A percentile compares a stretch with the other conserved stretches of the same genome.
Conservation (phyloP, 2,888 invertebrate genomes). For the Trichopoda pennipes region DNA sequence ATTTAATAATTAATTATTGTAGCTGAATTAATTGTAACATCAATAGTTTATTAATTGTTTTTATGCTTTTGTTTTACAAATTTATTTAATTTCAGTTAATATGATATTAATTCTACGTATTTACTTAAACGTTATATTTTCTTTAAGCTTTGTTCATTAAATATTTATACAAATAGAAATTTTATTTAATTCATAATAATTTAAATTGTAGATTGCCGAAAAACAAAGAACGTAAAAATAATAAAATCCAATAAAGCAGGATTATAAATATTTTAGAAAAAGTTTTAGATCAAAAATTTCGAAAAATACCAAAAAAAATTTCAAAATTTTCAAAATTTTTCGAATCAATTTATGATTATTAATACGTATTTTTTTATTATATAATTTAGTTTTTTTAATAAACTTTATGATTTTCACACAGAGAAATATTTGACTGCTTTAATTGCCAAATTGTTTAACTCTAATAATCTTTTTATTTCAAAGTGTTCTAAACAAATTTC, state of each 20-base stretch:
- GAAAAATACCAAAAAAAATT: conserved; percentile 3
- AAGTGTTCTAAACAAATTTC: too few relatives aligned
- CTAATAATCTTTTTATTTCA: too few relatives aligned
- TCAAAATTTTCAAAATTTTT: not conserved
- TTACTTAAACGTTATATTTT: not conserved
- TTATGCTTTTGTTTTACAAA: conserved; percentile 38
- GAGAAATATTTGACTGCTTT: too few relatives aligned
- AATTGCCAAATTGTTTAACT: too few relatives aligned
- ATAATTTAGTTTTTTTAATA: not conserved
- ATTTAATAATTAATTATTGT: conserved; percentile 39
- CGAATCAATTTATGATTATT: not conserved
- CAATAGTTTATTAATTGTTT: conserved; percentile 47
- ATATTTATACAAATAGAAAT: not conserved
- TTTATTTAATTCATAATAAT: not conserved
- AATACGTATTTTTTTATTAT: conserved; percentile 16
- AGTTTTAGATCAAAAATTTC: not conserved
- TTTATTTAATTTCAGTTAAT: not conserved
- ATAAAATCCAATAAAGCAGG: not conserved
- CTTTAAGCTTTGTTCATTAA: not conserved
- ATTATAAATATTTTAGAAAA: conserved; percentile 5
- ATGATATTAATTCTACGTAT: not conserved
- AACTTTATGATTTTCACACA: not conserved
- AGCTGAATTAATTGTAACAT: conserved; percentile 47
- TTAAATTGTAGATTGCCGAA: not conserved
- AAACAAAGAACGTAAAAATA: not conserved